Conservation (phyloP, 2,888 invertebrate species). For the Protonemura montana region DNA sequence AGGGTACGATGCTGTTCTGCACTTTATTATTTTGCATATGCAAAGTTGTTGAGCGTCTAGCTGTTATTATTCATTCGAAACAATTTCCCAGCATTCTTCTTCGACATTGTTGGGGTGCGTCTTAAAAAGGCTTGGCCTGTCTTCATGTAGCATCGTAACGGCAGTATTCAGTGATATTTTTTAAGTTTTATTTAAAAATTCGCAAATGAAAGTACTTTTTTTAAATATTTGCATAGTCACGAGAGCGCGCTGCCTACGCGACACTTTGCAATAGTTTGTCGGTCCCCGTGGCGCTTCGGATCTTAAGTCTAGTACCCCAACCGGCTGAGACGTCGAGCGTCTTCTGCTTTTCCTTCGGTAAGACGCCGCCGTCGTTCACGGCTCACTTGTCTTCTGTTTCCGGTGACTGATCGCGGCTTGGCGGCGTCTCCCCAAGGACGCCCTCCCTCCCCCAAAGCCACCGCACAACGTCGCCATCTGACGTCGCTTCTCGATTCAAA, state of each 20-base stretch:
- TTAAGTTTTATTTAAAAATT: too few species aligned
- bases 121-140: too few species aligned
- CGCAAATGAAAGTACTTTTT: too few species aligned
- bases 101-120: too few species aligned
- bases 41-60: not conserved
- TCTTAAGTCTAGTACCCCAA: not conserved
- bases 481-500: slow-evolving; percentile 18
- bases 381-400: slow-evolving; percentile 55
- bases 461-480: not conserved
- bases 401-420: slow-evolving; percentile 52
- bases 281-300: not conserved
- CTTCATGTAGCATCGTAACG: too few species aligned
- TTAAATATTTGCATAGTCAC: not conserved
- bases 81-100: not conserved
- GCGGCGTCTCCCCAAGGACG: slow-evolving; percentile 47
- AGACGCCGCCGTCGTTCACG: slow-evolving; percentile 51
- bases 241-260: not conserved
- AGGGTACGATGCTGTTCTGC: not conserved
- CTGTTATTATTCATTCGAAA: slow-evolving; percentile 40
- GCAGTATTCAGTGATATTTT: too few species aligned
- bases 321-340: not conserved
- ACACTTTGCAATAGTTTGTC: not conserved
- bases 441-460: not conserved
- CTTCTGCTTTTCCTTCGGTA: slow-evolving; percentile 27
- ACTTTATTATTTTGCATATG: slow-evolving; percentile 27